Evolutionary conservation across 2,888 invertebrate genomes (phyloP), one percentile per base, ranked within the genome.

Genomic region (Yponomeuta evonymella): DNA sequence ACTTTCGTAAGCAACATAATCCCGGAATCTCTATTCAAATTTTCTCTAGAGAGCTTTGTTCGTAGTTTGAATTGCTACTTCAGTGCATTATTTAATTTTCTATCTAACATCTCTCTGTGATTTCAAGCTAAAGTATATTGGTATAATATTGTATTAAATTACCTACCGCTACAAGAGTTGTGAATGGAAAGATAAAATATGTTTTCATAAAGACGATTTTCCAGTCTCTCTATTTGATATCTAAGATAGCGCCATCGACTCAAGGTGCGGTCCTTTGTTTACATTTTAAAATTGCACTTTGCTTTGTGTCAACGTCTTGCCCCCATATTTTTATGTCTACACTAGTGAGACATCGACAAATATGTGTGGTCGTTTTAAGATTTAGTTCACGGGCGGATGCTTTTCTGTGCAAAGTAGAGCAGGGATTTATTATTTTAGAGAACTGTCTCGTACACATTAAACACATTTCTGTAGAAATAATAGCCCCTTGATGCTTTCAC

Each of bases 251-350:
- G 85, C 88, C 88, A 87, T 85, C 81, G 83, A 85, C 83, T 81
- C 81, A 82, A 89, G 89, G 87, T 87, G 85, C 86, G 82, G 83
- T 85, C 84, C 87, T 76, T 86, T 91, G 90, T 91, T 91, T 91
- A 90, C 89, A 86, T 88, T 90, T 89, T 87, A 88, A 91, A 92
- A 91, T 92, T 91, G 90, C 91, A 90, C 90, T 90, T 89, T 90
- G 88, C 89, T 88, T 85, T 84, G 85, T 83, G 84, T 83, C 84
- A 79, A 79, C 83, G 83, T 83, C 83, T 87, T 85, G 80, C 78
- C 80, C 83, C 86, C 84, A 70, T 72, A 70, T 69, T 69, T 87
- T 86, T 84, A 84, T 86, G 85, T 85, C 85, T 85, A 87, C 88
- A 82, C 77, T 73, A 82, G 51, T 58, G 51, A 78, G 81, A 82